Evolutionary conservation across 1,140 invertebrate species (phyloP).

Genomic region (Bombus pascuorum): DNA sequence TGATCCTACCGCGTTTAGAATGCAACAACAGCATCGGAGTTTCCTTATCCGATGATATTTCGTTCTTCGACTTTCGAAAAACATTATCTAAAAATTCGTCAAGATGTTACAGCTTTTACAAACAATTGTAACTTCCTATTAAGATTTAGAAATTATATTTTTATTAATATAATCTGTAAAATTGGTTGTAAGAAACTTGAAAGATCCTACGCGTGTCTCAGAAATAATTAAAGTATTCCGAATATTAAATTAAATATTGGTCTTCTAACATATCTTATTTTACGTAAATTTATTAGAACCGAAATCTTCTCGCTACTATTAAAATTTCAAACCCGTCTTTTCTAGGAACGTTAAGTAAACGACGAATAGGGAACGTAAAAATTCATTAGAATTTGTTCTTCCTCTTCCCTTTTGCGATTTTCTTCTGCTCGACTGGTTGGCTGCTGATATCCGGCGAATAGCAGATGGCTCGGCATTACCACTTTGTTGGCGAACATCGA

Average conservation of each 20-base stretch:
- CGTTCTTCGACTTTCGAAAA: not conserved
- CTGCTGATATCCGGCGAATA: conserved; percentile 45
- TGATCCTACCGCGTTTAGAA: not conserved
- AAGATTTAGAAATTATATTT: too few species aligned
- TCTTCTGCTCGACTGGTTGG: conserved; percentile 13
- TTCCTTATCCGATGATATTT: too few species aligned
- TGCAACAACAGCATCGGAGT: not conserved
- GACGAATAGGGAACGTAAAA: not conserved
- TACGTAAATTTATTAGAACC: too few species aligned
- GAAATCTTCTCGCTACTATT: not conserved
- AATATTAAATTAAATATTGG: not conserved
- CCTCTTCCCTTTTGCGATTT: not conserved
- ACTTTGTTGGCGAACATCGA: conserved; percentile 53
- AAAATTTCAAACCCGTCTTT: not conserved
- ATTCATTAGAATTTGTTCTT: conserved; percentile 17
- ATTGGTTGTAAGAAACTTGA: too few species aligned
- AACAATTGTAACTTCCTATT: too few species aligned
- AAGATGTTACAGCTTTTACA: too few species aligned
- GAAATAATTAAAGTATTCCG: too few species aligned
- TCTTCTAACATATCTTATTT: not conserved
- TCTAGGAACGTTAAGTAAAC: too few species aligned
- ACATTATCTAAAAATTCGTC: too few species aligned
- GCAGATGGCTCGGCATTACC: conserved; percentile 31
- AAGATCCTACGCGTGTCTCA: too few species aligned
- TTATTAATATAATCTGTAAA: too few species aligned